Percentiles rank a stretch among this genome's conserved stretches.
Evolutionary conservation across 2,797 vertebrate genomes (phyloP).

Genomic region (Sarcoramphus papa): DNA sequence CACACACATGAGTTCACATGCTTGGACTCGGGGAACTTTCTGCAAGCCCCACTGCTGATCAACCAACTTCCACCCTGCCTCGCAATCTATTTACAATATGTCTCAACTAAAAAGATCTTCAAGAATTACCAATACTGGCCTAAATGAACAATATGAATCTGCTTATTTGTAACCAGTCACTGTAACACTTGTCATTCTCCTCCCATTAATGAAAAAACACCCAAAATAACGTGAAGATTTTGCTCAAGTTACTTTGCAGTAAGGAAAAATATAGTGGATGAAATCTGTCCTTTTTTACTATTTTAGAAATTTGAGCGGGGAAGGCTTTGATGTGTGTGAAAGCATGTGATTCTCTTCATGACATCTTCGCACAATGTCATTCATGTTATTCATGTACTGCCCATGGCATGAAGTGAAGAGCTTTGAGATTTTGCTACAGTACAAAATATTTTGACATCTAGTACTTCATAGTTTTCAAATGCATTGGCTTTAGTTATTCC

Average conservation of each 20-base stretch:
- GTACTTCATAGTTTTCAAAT: background rate
- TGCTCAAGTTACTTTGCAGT: background rate
- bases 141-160: background rate
- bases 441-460: background rate
- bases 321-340: background rate
- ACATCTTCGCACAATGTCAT: background rate
- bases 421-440: background rate
- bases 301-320: background rate
- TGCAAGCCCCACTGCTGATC: background rate
- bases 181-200: background rate
- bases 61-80: background rate
- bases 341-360: background rate
- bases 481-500: background rate
- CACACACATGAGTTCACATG: background rate
- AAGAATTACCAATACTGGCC: background rate
- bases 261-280: background rate
- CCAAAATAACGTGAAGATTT: background rate
- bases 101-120: background rate
- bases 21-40: background rate
- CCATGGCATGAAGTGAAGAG: background rate
- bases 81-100: background rate
- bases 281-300: background rate
- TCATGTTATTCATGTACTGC: background rate
- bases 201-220: background rate
- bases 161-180: background rate